phyloP scores from a whole-genome alignment of 2,113 vertebrate species.

The Myocastor coypus region DNA sequence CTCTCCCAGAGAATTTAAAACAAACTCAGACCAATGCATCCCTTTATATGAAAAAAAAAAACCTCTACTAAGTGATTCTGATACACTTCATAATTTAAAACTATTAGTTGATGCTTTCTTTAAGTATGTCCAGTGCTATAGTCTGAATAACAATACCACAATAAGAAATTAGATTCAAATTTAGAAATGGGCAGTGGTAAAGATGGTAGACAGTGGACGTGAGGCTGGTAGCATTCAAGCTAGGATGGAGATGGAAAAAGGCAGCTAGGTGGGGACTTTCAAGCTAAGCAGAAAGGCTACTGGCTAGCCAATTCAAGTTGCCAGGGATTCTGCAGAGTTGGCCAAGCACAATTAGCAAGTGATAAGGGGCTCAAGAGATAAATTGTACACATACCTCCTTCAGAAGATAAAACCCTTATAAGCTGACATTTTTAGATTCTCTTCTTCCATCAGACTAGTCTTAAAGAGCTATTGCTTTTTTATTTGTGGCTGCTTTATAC shows the following conservation, averaged over 20 bases:
- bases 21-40: background rate
- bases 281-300: background rate
- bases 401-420: slow-evolving; percentile 17
- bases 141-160: background rate
- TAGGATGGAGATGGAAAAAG: background rate
- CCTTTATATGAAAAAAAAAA: slow-evolving; percentile 8
- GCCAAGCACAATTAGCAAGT: background rate
- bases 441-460: background rate
- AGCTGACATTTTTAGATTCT: background rate
- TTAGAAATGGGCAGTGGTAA: background rate
- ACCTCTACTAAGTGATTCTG: background rate
- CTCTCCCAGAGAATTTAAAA: background rate
- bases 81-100: background rate
- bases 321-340: background rate
- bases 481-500: slow-evolving; percentile 1
- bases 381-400: background rate
- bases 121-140: background rate
- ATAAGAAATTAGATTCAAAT: background rate
- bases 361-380: background rate
- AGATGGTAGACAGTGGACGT: background rate
- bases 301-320: background rate
- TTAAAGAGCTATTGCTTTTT: background rate
- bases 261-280: background rate
- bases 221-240: background rate
- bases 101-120: background rate